Conservation (phyloP, 2,888 invertebrate species). For the Diogma glabrata region DNA sequence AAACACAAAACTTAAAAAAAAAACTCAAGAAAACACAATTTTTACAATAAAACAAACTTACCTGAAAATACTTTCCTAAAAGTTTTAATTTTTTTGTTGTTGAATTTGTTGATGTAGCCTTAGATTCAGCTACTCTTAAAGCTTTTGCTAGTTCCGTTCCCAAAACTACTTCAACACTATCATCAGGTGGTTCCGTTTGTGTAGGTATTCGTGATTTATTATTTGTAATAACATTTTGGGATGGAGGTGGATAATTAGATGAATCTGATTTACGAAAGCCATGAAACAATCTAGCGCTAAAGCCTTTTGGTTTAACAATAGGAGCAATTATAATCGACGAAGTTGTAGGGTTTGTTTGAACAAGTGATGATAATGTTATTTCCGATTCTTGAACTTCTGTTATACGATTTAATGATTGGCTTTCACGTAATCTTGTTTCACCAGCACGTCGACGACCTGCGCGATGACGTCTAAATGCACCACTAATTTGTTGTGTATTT, state of each 20-base stretch:
- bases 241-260: neutral
- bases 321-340: slow-evolving; percentile 2
- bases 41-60: slow-evolving; percentile 43
- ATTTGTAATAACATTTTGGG: neutral
- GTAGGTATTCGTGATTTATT: slow-evolving; percentile 6
- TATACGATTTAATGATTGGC: slow-evolving; percentile 73
- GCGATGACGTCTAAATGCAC: slow-evolving; percentile 37
- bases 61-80: slow-evolving; percentile 55
- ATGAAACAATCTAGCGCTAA: slow-evolving; percentile 21
- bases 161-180: slow-evolving; percentile 33
- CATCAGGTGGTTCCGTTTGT: slow-evolving; percentile 23
- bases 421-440: slow-evolving; percentile 60
- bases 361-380: slow-evolving; percentile 7
- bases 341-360: slow-evolving; percentile 21
- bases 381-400: slow-evolving; percentile 74
- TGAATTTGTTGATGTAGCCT: slow-evolving; percentile 33
- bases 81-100: slow-evolving; percentile 45
- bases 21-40: neutral
- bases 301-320: slow-evolving; percentile 19
- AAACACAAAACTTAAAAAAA: neutral
- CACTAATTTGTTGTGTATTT: slow-evolving; percentile 17
- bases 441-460: slow-evolving; percentile 45
- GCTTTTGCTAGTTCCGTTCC: slow-evolving; percentile 34
- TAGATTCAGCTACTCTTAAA: slow-evolving; percentile 29
- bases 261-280: slow-evolving; percentile 17